Conservation (phyloP, 2,888 invertebrate species). For the Nomada lathburiana region DNA sequence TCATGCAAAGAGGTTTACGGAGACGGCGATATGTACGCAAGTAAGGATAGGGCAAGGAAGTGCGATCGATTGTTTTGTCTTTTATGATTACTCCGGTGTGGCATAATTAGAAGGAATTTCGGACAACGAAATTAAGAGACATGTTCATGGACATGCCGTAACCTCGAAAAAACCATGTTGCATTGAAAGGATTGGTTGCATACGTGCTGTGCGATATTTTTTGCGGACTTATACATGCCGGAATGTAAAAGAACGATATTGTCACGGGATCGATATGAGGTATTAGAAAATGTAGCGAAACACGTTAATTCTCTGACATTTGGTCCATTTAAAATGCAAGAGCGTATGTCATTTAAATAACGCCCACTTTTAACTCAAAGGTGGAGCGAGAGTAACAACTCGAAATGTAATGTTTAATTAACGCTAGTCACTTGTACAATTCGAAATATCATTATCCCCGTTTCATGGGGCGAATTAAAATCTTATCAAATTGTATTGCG, state of each 20-base stretch:
- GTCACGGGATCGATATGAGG: constrained; percentile 35
- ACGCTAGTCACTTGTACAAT: constrained; percentile 7
- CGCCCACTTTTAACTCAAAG: constrained; percentile 65
- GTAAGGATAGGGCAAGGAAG: not conserved
- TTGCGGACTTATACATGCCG: not conserved
- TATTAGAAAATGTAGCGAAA: constrained; percentile 11
- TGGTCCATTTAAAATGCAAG: constrained; percentile 49
- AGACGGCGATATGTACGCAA: not conserved
- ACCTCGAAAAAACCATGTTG: constrained; percentile 23
- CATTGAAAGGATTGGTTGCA: not conserved
- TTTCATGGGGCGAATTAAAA: not conserved
- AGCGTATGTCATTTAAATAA: constrained; percentile 71
- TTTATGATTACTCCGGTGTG: not conserved
- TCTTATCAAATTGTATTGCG: not conserved
- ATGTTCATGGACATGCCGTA: not conserved
- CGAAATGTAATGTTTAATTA: constrained; percentile 21
- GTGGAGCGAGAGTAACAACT: constrained; percentile 42
- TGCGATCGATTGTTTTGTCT: not conserved
- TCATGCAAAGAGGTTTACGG: not conserved
- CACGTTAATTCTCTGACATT: constrained; percentile 47
- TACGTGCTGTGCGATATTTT: constrained; percentile 48
- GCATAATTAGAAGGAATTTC: not conserved
- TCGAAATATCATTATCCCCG: not conserved
- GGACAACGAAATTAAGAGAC: not conserved
- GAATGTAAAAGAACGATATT: constrained; percentile 12